Conservation (phyloP, 2,113 vertebrate species). For the Ciconia stormi region DNA sequence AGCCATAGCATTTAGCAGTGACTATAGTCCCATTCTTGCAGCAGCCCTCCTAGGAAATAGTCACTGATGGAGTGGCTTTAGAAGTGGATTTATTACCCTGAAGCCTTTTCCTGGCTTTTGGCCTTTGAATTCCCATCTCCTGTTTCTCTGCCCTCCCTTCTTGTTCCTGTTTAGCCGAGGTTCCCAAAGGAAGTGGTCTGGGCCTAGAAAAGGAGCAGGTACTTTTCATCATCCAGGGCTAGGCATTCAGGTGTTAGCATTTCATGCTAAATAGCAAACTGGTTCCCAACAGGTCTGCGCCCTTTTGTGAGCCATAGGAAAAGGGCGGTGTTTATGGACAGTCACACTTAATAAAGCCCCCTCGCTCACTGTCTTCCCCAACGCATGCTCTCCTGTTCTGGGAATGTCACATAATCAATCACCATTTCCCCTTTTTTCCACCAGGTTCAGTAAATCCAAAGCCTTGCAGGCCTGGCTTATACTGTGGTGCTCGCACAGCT, state of each 20-base stretch:
- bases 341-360: background rate
- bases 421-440: fast-evolving
- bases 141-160: background rate
- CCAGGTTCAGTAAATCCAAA: constrained; percentile 83
- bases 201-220: background rate
- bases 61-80: background rate
- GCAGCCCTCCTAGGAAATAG: background rate
- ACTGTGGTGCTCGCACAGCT: constrained; percentile 80
- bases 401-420: background rate
- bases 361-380: background rate
- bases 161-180: background rate
- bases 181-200: background rate
- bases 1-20: background rate
- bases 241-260: background rate
- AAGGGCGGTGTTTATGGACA: background rate
- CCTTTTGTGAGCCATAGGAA: background rate
- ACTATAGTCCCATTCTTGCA: background rate
- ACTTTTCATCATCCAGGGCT: background rate
- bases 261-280: background rate
- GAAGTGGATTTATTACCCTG: background rate
- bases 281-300: background rate
- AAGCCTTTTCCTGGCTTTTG: background rate
- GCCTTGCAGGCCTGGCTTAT: constrained; percentile 83
- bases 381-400: background rate
- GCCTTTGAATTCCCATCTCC: background rate